Evolutionary conservation across 2,797 vertebrate species (phyloP).

Genomic region (Leptatherina wallacei): DNA sequence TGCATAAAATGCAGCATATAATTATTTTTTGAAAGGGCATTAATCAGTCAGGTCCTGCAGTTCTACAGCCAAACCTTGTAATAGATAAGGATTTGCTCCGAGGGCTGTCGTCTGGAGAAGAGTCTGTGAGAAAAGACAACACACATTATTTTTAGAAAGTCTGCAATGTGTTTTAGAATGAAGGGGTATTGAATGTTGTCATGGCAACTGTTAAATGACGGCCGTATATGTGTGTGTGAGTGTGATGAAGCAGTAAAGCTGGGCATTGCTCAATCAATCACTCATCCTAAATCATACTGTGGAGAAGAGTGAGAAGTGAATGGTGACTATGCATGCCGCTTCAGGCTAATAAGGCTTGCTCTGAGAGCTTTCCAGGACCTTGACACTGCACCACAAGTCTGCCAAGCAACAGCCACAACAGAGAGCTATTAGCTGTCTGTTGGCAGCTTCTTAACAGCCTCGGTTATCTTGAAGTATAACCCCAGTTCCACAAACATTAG

Average conservation of each 20-base stretch:
- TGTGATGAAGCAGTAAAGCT: constrained; percentile 42
- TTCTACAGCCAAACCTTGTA: constrained; percentile 34
- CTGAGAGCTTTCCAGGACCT: constrained; percentile 20
- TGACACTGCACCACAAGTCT: constrained; percentile 31
- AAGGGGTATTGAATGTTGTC: constrained; percentile 77
- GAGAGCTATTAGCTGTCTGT: constrained; percentile 16
- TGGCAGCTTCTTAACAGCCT: constrained; percentile 13
- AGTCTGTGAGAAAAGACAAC: constrained; percentile 64
- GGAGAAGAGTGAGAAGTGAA: constrained; percentile 28
- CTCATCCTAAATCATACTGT: constrained; percentile 46
- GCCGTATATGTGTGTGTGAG: constrained; percentile 35
- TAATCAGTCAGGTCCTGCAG: constrained; percentile 7
- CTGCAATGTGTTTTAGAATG: constrained; percentile 82
- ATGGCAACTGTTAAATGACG: constrained; percentile 82
- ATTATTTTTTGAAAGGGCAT: constrained; percentile 5
- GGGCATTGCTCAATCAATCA: constrained; percentile 39
- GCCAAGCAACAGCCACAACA: constrained; percentile 35
- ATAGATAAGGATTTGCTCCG: constrained; percentile 31
- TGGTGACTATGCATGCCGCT: constrained; percentile 7
- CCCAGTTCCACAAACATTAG: no score
- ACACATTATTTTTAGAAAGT: constrained; percentile 84
- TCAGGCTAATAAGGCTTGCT: constrained; percentile 55
- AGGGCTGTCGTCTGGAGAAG: constrained; percentile 59
- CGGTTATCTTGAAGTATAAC: neutral
- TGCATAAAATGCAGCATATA: neutral